Conservation (phyloP, 2,113 vertebrate species). For the Entosphenus tridentatus region DNA sequence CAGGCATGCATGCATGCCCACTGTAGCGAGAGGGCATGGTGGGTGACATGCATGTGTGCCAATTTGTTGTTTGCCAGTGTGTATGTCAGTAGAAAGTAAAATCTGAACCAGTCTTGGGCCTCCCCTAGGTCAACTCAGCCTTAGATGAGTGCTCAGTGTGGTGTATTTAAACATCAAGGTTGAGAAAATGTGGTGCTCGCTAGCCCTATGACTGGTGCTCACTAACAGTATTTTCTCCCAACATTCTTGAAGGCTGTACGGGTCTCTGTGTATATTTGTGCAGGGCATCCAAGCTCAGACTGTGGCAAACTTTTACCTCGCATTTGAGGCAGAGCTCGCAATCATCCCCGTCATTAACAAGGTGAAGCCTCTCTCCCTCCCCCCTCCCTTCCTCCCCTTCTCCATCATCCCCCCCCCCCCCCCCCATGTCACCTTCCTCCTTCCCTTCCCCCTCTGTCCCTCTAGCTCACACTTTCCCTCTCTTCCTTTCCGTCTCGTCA, state of each 20-base stretch:
- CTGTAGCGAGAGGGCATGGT: not conserved
- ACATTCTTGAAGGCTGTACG: no score
- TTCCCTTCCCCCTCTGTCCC: no score
- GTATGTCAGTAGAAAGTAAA: not conserved
- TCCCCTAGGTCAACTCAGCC: not conserved
- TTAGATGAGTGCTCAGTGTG: not conserved
- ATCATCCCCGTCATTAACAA: constrained; percentile 93
- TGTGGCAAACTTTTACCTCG: constrained; percentile 85
- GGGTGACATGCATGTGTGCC: not conserved
- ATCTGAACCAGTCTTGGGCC: not conserved
- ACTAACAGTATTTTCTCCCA: no score
- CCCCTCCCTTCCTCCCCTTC: no score
- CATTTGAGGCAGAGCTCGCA: constrained; percentile 72
- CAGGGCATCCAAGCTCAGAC: constrained; percentile 95
- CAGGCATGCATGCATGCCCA: not conserved
- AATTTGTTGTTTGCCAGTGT: not conserved
- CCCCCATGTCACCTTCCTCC: not conserved
- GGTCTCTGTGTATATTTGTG: constrained; percentile 11
- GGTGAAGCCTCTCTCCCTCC: constrained; percentile 20
- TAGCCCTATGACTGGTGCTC: no score
- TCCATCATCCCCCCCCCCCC: not conserved
- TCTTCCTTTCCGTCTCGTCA: not conserved
- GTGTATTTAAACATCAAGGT: not conserved
- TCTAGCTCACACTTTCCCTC: not conserved
- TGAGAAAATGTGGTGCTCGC: not conserved